These are phyloP conservation scores for Ligdia adustata DNA, from an alignment of 2,888 invertebrate species.

Conservation along the genomic window DNA sequence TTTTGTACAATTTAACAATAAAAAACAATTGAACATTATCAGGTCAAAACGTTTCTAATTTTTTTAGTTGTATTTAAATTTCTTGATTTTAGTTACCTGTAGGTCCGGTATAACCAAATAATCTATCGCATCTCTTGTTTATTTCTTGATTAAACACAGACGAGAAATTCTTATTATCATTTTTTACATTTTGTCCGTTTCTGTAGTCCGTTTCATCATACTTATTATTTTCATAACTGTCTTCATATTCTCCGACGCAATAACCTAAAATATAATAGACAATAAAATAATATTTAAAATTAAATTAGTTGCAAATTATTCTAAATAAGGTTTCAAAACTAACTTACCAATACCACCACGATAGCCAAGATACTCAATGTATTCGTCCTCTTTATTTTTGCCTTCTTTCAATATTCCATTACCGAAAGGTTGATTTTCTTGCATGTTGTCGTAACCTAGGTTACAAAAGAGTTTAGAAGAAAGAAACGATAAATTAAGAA, in stretches of 20 bases:
- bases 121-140: slow-evolving; percentile 1
- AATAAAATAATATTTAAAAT: background rate
- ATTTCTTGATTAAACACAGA: slow-evolving; percentile 2
- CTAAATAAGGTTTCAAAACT: background rate
- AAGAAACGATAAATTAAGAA: too few species aligned
- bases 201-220: background rate
- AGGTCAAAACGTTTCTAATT: too few species aligned
- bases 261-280: background rate
- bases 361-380: slow-evolving; percentile 18
- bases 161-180: background rate
- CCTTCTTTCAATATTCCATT: background rate
- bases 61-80: too few species aligned
- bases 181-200: background rate
- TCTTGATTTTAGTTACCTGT: slow-evolving; percentile 12
- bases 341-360: slow-evolving; percentile 5
- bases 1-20: too few species aligned
- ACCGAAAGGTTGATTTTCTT: background rate
- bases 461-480: too few species aligned
- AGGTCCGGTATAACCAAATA: slow-evolving; percentile 10
- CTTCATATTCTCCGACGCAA: background rate
- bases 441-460: slow-evolving; percentile 8
- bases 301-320: too few species aligned
- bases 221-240: background rate
- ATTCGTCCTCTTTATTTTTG: background rate
- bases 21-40: too few species aligned